Evolutionary conservation across 1,140 invertebrate genomes (phyloP), one percentile per base, ranked within the genome.

Genomic region (Acromyrmex heyeri): DNA sequence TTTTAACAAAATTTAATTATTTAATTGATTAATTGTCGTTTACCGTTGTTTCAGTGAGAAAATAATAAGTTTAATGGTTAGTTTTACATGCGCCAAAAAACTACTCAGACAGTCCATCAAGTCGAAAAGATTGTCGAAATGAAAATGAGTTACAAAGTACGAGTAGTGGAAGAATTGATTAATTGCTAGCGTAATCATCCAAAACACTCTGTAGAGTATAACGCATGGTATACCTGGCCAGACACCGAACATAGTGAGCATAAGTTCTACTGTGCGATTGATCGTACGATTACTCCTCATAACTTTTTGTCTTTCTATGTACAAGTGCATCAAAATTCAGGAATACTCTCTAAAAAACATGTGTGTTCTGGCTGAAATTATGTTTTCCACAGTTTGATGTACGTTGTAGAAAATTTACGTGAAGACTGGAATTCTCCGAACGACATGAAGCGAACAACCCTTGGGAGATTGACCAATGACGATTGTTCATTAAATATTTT

Each of bases 31-130:
- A 38, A 61, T 16, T 10, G 12, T 24, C 24, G 18, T 77, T 86
- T 50, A 86, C 85, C 73, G 77, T 14, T 81, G 85, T 38, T 86
- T 81, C 0, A 70, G 27, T 16, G 76, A 86, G 8, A 81, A 70
- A 12, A 86, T 70, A 61, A 86, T 70, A 24, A 86, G 24, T 18
- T 81, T 86, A 16, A 34, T 12, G 24, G 65, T 81, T 53, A 86
- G 18, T 30, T 81, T 79, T 1, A 69, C 34, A 34, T 81, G 64
- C n/a, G 44, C 76, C 65, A 86, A 38, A 16, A 79, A 61, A 7
- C 76, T 86, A 27, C 85, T 86, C 24, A 86, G 3, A 50, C 76
- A 81, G 2, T 86, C 85, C 85, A 86, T 86, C 18, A 86, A 27
- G 10, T 81, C 21, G n/a, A 81, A 69, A 14, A 86, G 44, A 81